Evolutionary conservation across 2,888 invertebrate species (phyloP).

Genomic region (Pilophorus perplexus): DNA sequence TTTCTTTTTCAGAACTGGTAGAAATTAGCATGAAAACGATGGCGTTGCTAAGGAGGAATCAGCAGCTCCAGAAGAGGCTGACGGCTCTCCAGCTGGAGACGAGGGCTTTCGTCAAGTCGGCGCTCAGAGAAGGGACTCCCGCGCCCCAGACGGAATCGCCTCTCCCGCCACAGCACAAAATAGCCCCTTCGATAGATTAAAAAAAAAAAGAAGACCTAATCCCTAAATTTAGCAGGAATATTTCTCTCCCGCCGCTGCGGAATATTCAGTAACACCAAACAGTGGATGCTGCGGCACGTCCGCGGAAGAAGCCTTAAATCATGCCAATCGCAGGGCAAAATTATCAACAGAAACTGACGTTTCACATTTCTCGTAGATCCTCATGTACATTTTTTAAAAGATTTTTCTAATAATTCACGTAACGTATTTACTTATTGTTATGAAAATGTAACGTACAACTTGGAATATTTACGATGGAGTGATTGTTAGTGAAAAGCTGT

Average conservation of each 20-base stretch:
- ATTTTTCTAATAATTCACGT: no score
- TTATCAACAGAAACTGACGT: neutral
- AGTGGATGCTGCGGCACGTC: no score
- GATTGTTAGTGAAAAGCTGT: no score
- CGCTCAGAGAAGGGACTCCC: conserved; percentile 19
- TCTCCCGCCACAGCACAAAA: neutral
- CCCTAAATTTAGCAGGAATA: neutral
- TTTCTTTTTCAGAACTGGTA: conserved; percentile 50
- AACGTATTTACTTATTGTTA: no score
- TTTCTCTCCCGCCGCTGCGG: neutral
- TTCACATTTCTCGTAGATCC: no score
- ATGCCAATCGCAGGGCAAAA: neutral
- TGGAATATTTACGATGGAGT: no score
- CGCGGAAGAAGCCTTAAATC: neutral
- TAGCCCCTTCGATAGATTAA: neutral
- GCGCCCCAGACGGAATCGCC: conserved; percentile 3
- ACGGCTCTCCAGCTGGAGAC: conserved; percentile 59
- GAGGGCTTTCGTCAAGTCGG: conserved; percentile 59
- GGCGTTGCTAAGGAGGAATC: conserved; percentile 51
- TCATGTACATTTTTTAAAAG: no score
- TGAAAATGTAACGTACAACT: no score
- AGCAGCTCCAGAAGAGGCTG: conserved; percentile 51
- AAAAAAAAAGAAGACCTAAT: neutral
- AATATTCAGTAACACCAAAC: no score
- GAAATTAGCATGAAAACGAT: conserved; percentile 53